Conservation (phyloP, 2,888 invertebrate genomes). For the Thera obeliscata region DNA sequence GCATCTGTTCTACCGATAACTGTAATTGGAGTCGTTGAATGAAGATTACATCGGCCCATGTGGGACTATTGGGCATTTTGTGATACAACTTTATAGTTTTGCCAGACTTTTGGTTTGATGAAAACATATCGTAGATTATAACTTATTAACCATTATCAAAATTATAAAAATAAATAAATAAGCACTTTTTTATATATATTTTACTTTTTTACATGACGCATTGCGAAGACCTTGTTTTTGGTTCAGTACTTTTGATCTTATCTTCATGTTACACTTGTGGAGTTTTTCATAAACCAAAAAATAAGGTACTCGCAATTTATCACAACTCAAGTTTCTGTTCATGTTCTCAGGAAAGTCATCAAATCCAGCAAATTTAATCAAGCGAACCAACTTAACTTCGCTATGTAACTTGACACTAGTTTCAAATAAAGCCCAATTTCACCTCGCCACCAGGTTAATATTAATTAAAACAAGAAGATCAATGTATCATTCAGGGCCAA, state of each 20-base stretch:
- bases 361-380: neutral
- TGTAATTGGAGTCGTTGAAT: conserved; percentile 42
- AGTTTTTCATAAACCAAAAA: no score
- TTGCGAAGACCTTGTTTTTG: no score
- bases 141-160: neutral
- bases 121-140: neutral
- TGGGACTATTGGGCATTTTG: conserved; percentile 29
- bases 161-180: neutral
- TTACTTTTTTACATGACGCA: no score
- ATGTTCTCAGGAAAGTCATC: no score
- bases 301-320: no score
- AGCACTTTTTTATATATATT: no score
- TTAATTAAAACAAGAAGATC: conserved; percentile 16
- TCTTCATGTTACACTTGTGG: no score
- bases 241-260: no score
- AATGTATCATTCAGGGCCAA: conserved; percentile 15
- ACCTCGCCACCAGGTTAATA: neutral
- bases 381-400: neutral
- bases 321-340: no score
- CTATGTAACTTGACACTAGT: neutral
- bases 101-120: conserved; percentile 10
- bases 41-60: conserved; percentile 38
- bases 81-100: conserved; percentile 31
- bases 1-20: conserved; percentile 40
- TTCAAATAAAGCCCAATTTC: neutral